Conservation (phyloP, 2,888 invertebrate species). For the Subacronicta megacephala region DNA sequence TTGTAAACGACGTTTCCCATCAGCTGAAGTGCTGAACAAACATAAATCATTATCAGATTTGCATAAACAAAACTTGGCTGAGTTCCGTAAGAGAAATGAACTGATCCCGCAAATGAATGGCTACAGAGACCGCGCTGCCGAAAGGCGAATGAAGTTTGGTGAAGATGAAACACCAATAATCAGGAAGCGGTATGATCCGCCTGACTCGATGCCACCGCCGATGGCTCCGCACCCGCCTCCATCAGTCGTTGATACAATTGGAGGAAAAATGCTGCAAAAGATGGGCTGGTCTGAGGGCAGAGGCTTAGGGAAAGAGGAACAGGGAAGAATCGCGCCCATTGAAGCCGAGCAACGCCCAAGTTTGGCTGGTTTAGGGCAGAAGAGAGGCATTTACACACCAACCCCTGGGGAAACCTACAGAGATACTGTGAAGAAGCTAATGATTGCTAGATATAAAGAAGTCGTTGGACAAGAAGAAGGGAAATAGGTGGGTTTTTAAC, state of each 20-base stretch:
- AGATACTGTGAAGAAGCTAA: conserved; percentile 96
- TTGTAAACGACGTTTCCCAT: conserved; percentile 98
- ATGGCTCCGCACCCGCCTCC: conserved; percentile 90
- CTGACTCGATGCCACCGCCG: conserved; percentile 76
- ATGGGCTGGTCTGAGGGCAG: conserved; percentile 99
- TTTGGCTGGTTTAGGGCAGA: conserved; percentile 96
- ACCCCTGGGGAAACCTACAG: conserved; percentile 96
- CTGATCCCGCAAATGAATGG: conserved; percentile 75
- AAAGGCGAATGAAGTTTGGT: conserved; percentile 97
- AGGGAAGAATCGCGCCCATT: conserved; percentile 97
- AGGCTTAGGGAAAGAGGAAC: conserved; percentile 97
- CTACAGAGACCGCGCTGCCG: conserved; percentile 99
- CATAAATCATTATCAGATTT: conserved; percentile 98
- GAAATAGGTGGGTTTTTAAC: conserved; percentile 79
- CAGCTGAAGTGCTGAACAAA: conserved; percentile 95
- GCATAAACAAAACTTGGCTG: conserved; percentile 96
- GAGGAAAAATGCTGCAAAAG: conserved; percentile 98
- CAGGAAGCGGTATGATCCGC: conserved; percentile 81
- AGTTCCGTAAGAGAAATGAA: conserved; percentile 84
- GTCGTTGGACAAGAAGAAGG: conserved; percentile 91
- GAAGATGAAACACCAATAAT: conserved; percentile 92
- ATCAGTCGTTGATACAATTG: conserved; percentile 96
- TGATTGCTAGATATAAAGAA: conserved; percentile 96
- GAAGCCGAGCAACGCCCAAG: conserved; percentile 93
- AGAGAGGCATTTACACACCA: conserved; percentile 93